Conservation (phyloP, 2,888 invertebrate species). For the Rhyacophila evoluta region DNA sequence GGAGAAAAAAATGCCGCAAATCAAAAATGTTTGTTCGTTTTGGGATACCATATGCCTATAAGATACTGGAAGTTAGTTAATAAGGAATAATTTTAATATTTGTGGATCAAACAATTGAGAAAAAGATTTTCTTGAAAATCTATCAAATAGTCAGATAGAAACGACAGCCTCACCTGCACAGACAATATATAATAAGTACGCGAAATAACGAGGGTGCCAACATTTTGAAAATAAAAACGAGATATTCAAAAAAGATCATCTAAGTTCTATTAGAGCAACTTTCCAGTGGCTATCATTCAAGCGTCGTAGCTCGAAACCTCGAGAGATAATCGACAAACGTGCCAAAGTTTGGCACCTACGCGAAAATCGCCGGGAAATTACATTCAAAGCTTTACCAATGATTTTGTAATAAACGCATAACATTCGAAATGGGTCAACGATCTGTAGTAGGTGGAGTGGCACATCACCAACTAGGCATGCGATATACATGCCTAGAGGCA, state of each 20-base stretch:
- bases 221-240: background rate
- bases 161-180: too few species aligned
- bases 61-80: too few species aligned
- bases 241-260: background rate
- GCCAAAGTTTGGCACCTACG: constrained; percentile 1
- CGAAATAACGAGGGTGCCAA: background rate
- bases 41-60: too few species aligned
- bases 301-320: background rate
- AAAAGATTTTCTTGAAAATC: too few species aligned
- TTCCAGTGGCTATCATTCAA: background rate
- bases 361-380: background rate
- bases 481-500: too few species aligned
- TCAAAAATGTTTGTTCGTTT: too few species aligned
- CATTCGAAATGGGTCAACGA: background rate
- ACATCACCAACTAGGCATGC: too few species aligned
- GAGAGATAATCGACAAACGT: constrained; percentile 3
- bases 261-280: background rate
- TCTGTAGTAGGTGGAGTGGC: background rate
- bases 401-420: constrained; percentile 1
- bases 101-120: too few species aligned
- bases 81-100: too few species aligned
- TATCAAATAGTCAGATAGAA: too few species aligned
- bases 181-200: too few species aligned
- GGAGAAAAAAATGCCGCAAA: too few species aligned
- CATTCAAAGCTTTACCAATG: background rate